Percentiles rank a stretch among this genome's conserved stretches.
Conservation (phyloP, 1,140 invertebrate species). For the Drosophila paulistorum region DNA sequence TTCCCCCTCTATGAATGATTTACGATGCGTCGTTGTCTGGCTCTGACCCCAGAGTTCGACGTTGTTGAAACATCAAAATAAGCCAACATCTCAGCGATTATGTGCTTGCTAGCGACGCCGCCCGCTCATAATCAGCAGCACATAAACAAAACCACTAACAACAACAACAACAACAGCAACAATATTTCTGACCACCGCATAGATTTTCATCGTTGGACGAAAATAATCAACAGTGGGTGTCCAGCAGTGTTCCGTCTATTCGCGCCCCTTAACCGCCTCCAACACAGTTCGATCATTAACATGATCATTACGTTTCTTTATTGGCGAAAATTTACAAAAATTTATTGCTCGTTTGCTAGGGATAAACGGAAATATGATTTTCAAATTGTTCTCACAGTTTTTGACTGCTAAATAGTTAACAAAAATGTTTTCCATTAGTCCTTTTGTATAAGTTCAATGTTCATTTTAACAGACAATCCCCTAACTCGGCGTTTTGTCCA, state of each 20-base stretch:
- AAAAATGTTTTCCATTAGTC: background rate
- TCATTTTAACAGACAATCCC: conserved; percentile 68
- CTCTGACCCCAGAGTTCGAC: conserved; percentile 75
- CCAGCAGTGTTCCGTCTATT: conserved; percentile 44
- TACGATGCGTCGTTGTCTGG: conserved; percentile 74
- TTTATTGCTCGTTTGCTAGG: conserved; percentile 75
- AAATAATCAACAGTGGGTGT: conserved; percentile 76
- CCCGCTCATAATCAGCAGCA: conserved; percentile 79
- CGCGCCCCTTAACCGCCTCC: background rate
- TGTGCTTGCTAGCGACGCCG: conserved; percentile 69
- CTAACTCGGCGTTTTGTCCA: conserved; percentile 56
- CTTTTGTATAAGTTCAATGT: conserved; percentile 54
- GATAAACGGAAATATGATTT: conserved; percentile 53
- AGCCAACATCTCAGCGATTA: conserved; percentile 68
- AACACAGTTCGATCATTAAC: conserved; percentile 58
- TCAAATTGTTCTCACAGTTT: conserved; percentile 72
- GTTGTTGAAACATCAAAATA: conserved; percentile 79
- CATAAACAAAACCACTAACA: conserved; percentile 52
- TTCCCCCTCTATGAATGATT: conserved; percentile 72
- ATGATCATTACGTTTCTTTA: conserved; percentile 78
- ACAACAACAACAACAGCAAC: conserved; percentile 32
- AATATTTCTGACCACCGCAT: conserved; percentile 67
- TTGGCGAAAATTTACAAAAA: conserved; percentile 80
- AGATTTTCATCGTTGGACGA: conserved; percentile 45
- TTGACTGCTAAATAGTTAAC: conserved; percentile 64